phyloP scores from a whole-genome alignment of 2,888 invertebrate genomes.

The Spilarctia lutea region DNA sequence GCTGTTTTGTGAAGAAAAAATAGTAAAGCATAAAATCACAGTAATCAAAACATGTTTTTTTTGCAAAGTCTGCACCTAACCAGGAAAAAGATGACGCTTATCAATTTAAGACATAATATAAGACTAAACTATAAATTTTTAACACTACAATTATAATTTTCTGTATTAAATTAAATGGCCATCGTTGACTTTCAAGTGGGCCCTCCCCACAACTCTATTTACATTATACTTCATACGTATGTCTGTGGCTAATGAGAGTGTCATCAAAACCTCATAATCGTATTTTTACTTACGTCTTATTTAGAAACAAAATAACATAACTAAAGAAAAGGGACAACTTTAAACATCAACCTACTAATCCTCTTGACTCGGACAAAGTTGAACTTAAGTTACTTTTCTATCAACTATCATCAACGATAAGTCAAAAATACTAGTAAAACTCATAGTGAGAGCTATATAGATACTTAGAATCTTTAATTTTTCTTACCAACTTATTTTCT shows the following conservation, averaged over 20 bases:
- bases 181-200: background rate
- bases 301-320: no score
- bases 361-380: background rate
- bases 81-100: background rate
- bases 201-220: background rate
- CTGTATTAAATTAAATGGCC: background rate
- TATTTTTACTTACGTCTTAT: no score
- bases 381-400: background rate
- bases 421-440: no score
- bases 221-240: background rate
- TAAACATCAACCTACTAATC: background rate
- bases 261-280: background rate
- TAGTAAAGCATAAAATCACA: background rate
- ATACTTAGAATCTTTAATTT: background rate
- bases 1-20: background rate
- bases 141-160: background rate
- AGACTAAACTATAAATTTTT: background rate
- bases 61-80: background rate
- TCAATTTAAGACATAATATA: background rate
- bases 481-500: slow-evolving; percentile 22
- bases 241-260: background rate
- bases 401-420: background rate
- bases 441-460: no score
- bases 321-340: background rate
- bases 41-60: background rate